Base-by-base conservation (phyloP, 92 coral and sea anemone genomes). In the Phenganax subtilis region DNA sequence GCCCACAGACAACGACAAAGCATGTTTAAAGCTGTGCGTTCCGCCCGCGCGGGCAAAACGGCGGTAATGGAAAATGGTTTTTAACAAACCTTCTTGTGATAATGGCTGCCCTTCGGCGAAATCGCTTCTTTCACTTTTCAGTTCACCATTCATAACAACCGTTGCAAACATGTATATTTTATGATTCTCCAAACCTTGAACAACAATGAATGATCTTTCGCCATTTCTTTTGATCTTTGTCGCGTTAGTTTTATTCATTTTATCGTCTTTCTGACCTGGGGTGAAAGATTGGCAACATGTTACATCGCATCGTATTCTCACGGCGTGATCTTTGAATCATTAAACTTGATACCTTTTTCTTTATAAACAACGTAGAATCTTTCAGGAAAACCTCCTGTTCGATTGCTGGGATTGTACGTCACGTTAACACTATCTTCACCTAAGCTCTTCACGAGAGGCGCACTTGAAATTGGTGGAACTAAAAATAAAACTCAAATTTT, bases 351-450 rank as follows among this genome's bases (percentile, higher is more conserved):
- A 79, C 83, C 83, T 79, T 79, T 79, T 28, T 79, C 83, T 53
- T 79, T 79, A 57, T 79, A 79, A 7, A 79, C 61, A 15, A 79
- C 57, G 56, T 51, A 64, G 30, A 79, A 79, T 65, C 11, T 79
- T 25, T 79, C 83, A 7, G 73, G 74, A 28, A 79, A 79, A 10
- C 83, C 83, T 63, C 73, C 75, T 9, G 25, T 10, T 14, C 56
- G 27, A 6, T 63, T 14, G 54, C 83, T 57, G 27, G 72, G 74
- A 20, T n/a, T 64, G 31, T 59, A 79, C 57, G 83, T 79, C 14
- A 79, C 83, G 25, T 79, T 79, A 25, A 79, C 83, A 20, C 83
- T 79, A 15, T 79, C 83, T 64, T 63, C 51, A 60, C 17, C 56
- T 16, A 79, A 2, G 10, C 83, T 62, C 9, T 44, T 11, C n/a